Conservation (phyloP, 2,888 invertebrate species). For the Cynaeus angustus region DNA sequence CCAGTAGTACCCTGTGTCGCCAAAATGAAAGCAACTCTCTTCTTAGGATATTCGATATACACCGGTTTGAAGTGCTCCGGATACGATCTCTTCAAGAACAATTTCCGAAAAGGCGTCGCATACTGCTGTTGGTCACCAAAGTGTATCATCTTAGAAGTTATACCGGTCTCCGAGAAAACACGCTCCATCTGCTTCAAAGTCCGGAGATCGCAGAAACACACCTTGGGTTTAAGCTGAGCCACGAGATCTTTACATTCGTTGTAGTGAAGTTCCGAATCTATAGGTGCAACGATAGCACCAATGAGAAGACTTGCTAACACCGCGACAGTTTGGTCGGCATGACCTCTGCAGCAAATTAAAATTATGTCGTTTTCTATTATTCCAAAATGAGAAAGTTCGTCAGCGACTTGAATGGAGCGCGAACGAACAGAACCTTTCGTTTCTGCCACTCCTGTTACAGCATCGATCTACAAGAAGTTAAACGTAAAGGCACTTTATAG, state of each 20-base stretch:
- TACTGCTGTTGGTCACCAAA: slow-evolving; percentile 57
- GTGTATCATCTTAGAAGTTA: slow-evolving; percentile 53
- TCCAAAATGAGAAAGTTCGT: slow-evolving; percentile 58
- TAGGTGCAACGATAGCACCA: slow-evolving; percentile 64
- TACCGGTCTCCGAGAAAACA: slow-evolving; percentile 51
- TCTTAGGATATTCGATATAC: slow-evolving; percentile 57
- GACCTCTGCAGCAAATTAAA: slow-evolving; percentile 62
- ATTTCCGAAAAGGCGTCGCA: slow-evolving; percentile 53
- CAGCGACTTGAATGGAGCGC: slow-evolving; percentile 62
- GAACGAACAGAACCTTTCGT: slow-evolving; percentile 63
- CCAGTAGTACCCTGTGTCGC: slow-evolving; percentile 63
- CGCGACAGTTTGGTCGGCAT: slow-evolving; percentile 64
- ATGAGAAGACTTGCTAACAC: slow-evolving; percentile 62
- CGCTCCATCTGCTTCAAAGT: slow-evolving; percentile 60
- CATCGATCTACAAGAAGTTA: slow-evolving; percentile 61
- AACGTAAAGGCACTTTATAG: not conserved
- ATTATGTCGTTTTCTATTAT: slow-evolving; percentile 62
- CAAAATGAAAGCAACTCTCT: slow-evolving; percentile 63
- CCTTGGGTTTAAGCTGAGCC: slow-evolving; percentile 62
- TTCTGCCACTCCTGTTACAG: slow-evolving; percentile 62
- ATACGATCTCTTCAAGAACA: slow-evolving; percentile 49
- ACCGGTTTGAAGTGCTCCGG: slow-evolving; percentile 56
- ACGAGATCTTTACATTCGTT: slow-evolving; percentile 59
- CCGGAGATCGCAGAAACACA: slow-evolving; percentile 65
- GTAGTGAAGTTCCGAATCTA: slow-evolving; percentile 60